Evolutionary conservation across 2,888 invertebrate genomes (phyloP).

Genomic region (Chesias legatella): DNA sequence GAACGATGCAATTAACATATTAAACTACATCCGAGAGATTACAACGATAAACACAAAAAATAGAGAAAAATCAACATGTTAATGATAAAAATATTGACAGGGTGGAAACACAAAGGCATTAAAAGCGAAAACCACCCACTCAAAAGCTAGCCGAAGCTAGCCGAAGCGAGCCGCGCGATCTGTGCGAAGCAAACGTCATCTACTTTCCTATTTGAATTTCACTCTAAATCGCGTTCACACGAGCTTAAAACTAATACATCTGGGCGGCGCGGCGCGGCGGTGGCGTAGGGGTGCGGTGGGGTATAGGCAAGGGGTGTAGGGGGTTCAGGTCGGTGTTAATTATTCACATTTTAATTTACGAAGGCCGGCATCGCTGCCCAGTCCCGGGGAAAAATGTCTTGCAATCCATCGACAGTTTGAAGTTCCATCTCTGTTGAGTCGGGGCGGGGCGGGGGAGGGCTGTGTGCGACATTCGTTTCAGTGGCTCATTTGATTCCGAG

Average conservation of each 20-base stretch:
- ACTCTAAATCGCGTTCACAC: conserved; percentile 67
- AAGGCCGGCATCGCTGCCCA: conserved; percentile 57
- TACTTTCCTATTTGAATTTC: conserved; percentile 53
- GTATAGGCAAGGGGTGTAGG: conserved; percentile 34
- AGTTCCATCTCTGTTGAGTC: conserved; percentile 32
- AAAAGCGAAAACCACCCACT: conserved; percentile 34
- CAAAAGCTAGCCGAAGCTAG: conserved; percentile 38
- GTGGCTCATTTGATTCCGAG: conserved; percentile 16
- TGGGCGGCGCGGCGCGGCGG: conserved; percentile 53
- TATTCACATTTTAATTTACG: conserved; percentile 80
- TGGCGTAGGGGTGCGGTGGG: conserved; percentile 39
- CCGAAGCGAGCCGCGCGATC: conserved; percentile 49
- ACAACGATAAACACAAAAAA: no score
- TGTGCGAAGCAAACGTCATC: conserved; percentile 59
- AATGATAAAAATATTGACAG: no score
- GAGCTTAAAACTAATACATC: conserved; percentile 78
- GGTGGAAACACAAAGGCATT: conserved; percentile 23
- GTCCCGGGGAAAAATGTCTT: conserved; percentile 72
- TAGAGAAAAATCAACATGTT: no score
- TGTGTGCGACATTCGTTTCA: conserved; percentile 10
- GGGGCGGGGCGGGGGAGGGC: conserved; percentile 4
- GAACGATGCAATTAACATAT: no score
- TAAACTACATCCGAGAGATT: no score
- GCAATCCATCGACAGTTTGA: conserved; percentile 63
- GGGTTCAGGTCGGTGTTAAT: conserved; percentile 64